Conservation (phyloP, 92 coral and sea anemone genomes). For the Zoanthus gigantus region DNA sequence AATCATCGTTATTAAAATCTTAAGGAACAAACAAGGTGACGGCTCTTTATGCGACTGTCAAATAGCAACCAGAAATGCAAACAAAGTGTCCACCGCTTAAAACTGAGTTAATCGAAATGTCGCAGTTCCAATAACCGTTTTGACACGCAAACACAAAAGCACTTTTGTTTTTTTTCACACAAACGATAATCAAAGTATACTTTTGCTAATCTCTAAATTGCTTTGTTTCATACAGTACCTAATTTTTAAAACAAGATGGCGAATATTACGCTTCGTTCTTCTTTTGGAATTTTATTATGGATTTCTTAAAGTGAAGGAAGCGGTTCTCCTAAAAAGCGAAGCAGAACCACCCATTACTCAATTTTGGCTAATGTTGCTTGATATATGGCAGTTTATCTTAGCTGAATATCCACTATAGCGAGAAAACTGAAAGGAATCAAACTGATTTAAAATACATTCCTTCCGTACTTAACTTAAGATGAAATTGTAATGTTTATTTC, state of each 20-base stretch:
- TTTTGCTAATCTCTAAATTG: slow-evolving; percentile 30
- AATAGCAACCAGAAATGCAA: slow-evolving; percentile 23
- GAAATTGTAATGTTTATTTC: no score
- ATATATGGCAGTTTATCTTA: no score
- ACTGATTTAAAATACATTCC: no score
- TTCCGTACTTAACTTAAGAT: no score
- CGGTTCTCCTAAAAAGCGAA: not conserved
- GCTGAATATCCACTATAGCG: no score
- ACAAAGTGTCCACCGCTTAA: slow-evolving; percentile 26
- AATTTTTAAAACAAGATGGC: not conserved
- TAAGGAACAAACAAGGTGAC: slow-evolving; percentile 43
- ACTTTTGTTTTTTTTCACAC: slow-evolving; percentile 6
- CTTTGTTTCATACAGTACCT: slow-evolving; percentile 14
- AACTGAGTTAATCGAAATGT: slow-evolving; percentile 24
- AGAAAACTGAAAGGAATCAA: no score
- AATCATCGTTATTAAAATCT: slow-evolving; percentile 73
- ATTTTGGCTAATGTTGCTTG: no score
- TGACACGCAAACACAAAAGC: slow-evolving; percentile 20
- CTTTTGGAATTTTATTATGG: no score
- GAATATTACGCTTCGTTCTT: no score
- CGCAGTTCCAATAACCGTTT: slow-evolving; percentile 5
- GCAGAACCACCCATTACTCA: no score
- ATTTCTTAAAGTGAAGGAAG: not conserved
- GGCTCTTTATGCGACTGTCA: slow-evolving; percentile 37
- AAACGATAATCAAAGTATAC: not conserved